Percentiles rank a stretch among this genome's conserved stretches.
Evolutionary conservation across 2,113 vertebrate species (phyloP).

Genomic region (Petromus typicus): DNA sequence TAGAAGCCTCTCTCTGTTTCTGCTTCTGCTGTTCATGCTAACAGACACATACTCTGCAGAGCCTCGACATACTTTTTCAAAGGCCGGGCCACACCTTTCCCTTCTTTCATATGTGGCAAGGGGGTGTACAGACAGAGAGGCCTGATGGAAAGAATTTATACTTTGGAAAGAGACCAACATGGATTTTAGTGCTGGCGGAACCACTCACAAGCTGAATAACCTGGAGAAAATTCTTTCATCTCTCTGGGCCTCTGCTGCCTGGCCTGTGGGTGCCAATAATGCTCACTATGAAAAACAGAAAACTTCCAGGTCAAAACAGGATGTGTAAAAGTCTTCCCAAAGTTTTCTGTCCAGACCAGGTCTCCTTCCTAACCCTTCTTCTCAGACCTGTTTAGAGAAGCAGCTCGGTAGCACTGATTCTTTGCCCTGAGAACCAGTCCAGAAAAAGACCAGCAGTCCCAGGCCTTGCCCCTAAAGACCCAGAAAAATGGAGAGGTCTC

Average conservation of each 20-base stretch:
- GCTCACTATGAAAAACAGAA: neutral
- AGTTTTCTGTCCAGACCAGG: neutral
- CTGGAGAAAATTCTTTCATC: neutral
- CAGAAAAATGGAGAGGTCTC: conserved; percentile 27
- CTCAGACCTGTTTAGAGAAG: neutral
- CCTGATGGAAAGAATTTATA: neutral
- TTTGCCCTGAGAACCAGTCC: conserved; percentile 12
- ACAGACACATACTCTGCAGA: neutral
- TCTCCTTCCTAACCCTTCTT: neutral
- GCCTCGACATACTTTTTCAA: neutral
- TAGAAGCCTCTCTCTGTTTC: neutral
- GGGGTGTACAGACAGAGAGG: neutral
- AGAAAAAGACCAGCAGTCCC: conserved; percentile 39
- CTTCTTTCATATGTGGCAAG: neutral
- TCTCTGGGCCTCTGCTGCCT: neutral
- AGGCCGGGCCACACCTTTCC: neutral
- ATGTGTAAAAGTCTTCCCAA: neutral
- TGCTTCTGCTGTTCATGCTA: neutral
- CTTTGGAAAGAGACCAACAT: neutral
- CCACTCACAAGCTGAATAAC: neutral
- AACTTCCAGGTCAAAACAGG: neutral
- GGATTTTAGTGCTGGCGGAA: neutral
- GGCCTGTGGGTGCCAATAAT: neutral
- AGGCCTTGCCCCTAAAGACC: neutral
- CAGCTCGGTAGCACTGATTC: neutral